Conservation (phyloP, 2,113 vertebrate species). For the Corythoichthys haematopterus region DNA sequence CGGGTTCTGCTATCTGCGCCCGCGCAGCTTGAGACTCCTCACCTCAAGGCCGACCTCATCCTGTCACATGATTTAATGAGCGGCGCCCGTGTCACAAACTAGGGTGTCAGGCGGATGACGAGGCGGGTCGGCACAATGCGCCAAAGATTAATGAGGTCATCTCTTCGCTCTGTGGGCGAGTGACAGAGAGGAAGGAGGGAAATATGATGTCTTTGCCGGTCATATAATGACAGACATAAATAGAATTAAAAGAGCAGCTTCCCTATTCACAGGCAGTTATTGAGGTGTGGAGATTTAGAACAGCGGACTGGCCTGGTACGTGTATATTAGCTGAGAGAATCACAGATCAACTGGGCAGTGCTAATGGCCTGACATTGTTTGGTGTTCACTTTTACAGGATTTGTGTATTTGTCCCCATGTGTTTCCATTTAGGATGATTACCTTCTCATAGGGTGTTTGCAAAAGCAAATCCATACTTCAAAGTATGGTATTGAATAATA, state of each 20-base stretch:
- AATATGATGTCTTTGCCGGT: constrained; percentile 43
- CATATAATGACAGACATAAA: constrained; percentile 35
- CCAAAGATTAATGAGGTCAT: constrained; percentile 69
- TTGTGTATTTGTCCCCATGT: constrained; percentile 34
- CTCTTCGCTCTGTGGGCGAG: constrained; percentile 20
- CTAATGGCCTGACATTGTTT: constrained; percentile 41
- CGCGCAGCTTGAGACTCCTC: constrained; percentile 55
- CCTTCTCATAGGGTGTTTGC: constrained; percentile 45
- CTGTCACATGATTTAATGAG: constrained; percentile 69
- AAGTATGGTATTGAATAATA: constrained; percentile 66
- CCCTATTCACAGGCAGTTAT: constrained; percentile 26
- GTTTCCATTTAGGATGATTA: constrained; percentile 53
- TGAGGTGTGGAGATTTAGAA: constrained; percentile 12
- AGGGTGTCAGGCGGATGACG: constrained; percentile 49
- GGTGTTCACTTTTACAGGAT: constrained; percentile 17
- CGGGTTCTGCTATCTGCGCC: constrained; percentile 50
- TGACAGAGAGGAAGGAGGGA: constrained; percentile 19
- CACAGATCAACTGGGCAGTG: constrained; percentile 20
- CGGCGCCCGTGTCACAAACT: constrained; percentile 52
- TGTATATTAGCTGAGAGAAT: constrained; percentile 35
- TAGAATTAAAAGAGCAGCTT: constrained; percentile 37
- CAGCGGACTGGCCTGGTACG: constrained; percentile 9
- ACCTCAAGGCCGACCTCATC: constrained; percentile 62
- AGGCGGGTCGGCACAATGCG: constrained; percentile 47
- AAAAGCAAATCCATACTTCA: constrained; percentile 62